These are phyloP conservation scores for Callimorpha dominula DNA, from an alignment of 2,888 invertebrate species.

Conservation along the genomic window DNA sequence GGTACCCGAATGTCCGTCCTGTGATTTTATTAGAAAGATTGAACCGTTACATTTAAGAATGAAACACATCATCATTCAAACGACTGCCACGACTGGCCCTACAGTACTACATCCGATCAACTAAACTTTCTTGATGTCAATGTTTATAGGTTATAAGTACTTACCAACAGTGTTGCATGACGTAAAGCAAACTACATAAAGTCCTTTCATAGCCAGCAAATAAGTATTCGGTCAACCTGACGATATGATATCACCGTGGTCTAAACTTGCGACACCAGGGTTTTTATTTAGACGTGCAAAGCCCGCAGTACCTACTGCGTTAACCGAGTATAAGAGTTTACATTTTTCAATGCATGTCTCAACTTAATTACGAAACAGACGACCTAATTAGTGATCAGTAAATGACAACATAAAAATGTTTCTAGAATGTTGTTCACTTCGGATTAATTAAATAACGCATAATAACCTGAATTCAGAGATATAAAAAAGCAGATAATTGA, in stretches of 20 bases:
- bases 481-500: slow-evolving; percentile 38
- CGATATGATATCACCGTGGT: not conserved
- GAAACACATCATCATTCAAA: no score
- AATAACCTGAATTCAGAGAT: slow-evolving; percentile 42
- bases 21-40: no score
- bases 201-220: not conserved
- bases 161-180: not conserved
- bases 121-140: no score
- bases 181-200: no score
- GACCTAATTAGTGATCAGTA: slow-evolving; percentile 27
- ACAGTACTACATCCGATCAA: no score
- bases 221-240: not conserved
- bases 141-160: not conserved
- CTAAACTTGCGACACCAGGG: not conserved
- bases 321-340: no score
- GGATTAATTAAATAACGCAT: slow-evolving; percentile 20
- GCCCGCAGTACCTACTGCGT: no score
- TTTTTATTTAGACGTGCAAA: no score
- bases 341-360: slow-evolving; percentile 2
- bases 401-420: slow-evolving; percentile 30
- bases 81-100: no score
- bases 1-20: no score
- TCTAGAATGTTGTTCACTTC: slow-evolving; percentile 30
- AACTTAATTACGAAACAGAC: slow-evolving; percentile 14
- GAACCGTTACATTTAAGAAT: no score